Conservation (phyloP, 2,797 vertebrate genomes). For the Australoheros facetus region DNA sequence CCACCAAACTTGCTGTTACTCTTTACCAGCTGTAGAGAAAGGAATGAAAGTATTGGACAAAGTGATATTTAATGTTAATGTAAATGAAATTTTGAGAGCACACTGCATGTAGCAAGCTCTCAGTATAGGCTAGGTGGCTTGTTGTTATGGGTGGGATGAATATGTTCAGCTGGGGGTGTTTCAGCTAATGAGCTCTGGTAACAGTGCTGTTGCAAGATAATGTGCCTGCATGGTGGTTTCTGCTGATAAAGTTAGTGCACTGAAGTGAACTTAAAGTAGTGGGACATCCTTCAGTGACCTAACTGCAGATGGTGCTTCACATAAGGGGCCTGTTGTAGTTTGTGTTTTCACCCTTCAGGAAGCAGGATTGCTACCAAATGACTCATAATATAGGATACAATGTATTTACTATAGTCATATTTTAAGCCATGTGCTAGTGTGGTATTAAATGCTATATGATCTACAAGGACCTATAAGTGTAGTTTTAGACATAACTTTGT, state of each 20-base stretch:
- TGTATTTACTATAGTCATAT: neutral
- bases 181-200: neutral
- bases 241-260: slow-evolving; percentile 38
- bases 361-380: neutral
- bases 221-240: slow-evolving; percentile 1
- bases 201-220: slow-evolving; percentile 47
- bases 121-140: neutral
- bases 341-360: neutral
- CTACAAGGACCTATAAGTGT: neutral
- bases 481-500: neutral
- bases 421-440: neutral
- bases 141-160: neutral
- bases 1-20: too few relatives aligned
- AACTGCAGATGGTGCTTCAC: neutral
- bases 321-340: neutral
- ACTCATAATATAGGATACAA: neutral
- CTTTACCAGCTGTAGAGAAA: too few relatives aligned
- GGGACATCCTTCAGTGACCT: neutral
- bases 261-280: neutral
- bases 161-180: neutral
- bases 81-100: neutral
- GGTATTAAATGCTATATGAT: neutral
- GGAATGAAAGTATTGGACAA: too few relatives aligned
- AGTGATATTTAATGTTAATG: neutral
- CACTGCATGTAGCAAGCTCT: neutral